Conservation (phyloP, 2,888 invertebrate genomes). For the Xylota sylvarum region DNA sequence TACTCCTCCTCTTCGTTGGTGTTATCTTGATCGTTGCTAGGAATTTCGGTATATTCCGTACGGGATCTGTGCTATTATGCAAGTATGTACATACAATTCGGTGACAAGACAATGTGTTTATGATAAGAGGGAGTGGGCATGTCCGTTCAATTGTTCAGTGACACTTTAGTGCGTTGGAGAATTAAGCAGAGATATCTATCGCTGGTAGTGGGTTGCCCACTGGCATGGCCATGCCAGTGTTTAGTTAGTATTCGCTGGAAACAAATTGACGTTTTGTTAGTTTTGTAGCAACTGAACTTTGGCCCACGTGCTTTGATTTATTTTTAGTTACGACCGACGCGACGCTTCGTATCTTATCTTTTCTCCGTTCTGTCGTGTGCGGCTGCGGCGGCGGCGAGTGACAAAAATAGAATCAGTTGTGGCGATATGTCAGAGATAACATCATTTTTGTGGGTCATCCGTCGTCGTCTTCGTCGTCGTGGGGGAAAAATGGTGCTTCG, state of each 20-base stretch:
- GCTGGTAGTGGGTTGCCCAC: slow-evolving; percentile 55
- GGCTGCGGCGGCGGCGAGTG: slow-evolving; percentile 1
- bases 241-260: slow-evolving; percentile 2
- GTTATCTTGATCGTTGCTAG: slow-evolving; percentile 64
- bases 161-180: slow-evolving; percentile 58
- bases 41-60: slow-evolving; percentile 60
- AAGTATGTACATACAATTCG: slow-evolving; percentile 41
- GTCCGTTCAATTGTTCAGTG: slow-evolving; percentile 49
- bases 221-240: slow-evolving; percentile 51
- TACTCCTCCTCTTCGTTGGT: not conserved
- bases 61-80: slow-evolving; percentile 65
- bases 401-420: slow-evolving; percentile 45
- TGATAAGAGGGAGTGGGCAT: slow-evolving; percentile 71
- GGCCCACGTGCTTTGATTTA: slow-evolving; percentile 50
- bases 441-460: slow-evolving; percentile 29
- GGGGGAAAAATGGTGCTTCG: not conserved
- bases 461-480: no score
- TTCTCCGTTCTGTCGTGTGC: not conserved
- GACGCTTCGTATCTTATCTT: slow-evolving; percentile 23
- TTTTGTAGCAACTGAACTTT: slow-evolving; percentile 50
- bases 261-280: slow-evolving; percentile 55
- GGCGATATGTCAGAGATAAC: slow-evolving; percentile 46
- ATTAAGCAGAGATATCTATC: slow-evolving; percentile 63
- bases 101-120: slow-evolving; percentile 74
- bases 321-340: slow-evolving; percentile 5